Evolutionary conservation across 2,888 invertebrate species (phyloP), one percentile per base, ranked within the genome.

Genomic region (Bruchidius siliquastri): DNA sequence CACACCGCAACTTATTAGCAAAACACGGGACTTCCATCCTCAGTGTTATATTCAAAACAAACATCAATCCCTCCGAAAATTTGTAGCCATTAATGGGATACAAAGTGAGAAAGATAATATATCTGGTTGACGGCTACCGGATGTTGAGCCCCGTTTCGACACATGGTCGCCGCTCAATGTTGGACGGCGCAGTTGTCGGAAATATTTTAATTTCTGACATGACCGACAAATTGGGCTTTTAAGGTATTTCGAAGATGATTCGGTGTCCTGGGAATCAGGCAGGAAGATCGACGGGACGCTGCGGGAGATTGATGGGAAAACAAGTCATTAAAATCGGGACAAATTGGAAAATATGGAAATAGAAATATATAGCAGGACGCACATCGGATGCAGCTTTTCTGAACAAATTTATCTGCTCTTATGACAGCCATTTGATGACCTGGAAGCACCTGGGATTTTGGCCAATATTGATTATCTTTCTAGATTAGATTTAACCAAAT

Each of bases 61-160:
- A 82, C 80, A 82, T 83, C 82, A 83, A 83, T 83, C 81, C 78
- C 75, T 73, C 21, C 20, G 77, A 80, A 79, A 83, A 83, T 83
- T 83, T 83, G 83, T 83, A 81, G 74, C 82, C 82, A 80, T 82
- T 84, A 85, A 85, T 85, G 83, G 84, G 84, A 84, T 84, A 85
- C 85, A 85, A 84, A 84, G 84, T 84, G 85, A 82, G 82, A 84
- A 84, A 84, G 49, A 49, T 49, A 49, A 49, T 49, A 49, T 49
- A 49, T 49, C 49, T 18, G 18, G 18, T 13, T 49, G 49, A 49
- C 49, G 18, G 49, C 49, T 49, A 49, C 49, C 81, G 83, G 83
- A 84, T 83, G 81, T 79, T 75, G 79, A 82, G 83, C 83, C 83
- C 84, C 81, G 81, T 79, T 74, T 75, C 72, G 74, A 80, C 83